These are phyloP conservation scores for Phlogophora meticulosa DNA, from an alignment of 2,888 invertebrate species.

Conservation along the genomic window DNA sequence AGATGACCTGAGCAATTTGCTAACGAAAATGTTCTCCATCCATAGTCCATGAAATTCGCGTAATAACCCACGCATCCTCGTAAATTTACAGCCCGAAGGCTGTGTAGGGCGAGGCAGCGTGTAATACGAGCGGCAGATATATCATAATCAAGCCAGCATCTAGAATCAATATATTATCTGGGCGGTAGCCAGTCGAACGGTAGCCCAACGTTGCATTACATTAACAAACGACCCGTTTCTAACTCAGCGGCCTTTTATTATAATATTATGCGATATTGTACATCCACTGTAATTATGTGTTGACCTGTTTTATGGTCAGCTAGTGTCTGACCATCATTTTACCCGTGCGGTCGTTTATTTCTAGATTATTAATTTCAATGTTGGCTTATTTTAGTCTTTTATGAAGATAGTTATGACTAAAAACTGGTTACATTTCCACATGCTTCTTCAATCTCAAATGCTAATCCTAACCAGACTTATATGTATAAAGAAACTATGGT, in stretches of 20 bases:
- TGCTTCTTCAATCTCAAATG: constrained; percentile 43
- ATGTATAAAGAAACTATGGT: constrained; percentile 52
- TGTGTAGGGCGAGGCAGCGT: constrained; percentile 59
- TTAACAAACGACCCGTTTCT: constrained; percentile 72
- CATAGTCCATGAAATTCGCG: constrained; percentile 68
- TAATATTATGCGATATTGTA: constrained; percentile 69
- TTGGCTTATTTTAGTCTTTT: constrained; percentile 46
- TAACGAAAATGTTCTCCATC: constrained; percentile 65
- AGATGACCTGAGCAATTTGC: constrained; percentile 61
- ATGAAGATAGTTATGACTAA: constrained; percentile 39
- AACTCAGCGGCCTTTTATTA: constrained; percentile 70
- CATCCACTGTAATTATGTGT: constrained; percentile 69
- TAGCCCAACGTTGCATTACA: constrained; percentile 72
- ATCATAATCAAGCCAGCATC: constrained; percentile 77
- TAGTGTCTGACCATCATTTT: constrained; percentile 47
- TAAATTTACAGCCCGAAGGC: constrained; percentile 69
- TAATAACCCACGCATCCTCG: constrained; percentile 68
- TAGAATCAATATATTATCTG: constrained; percentile 74
- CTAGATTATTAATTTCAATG: constrained; percentile 54
- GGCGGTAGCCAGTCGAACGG: constrained; percentile 69
- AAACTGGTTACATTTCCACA: constrained; percentile 30
- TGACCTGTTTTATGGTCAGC: constrained; percentile 67
- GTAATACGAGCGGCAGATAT: constrained; percentile 72
- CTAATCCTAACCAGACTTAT: constrained; percentile 44
- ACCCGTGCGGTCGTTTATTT: constrained; percentile 53